A percentile compares a stretch with the other conserved stretches of the same genome.
Conservation (phyloP, 2,888 invertebrate genomes). For the Euzophera pinguis region DNA sequence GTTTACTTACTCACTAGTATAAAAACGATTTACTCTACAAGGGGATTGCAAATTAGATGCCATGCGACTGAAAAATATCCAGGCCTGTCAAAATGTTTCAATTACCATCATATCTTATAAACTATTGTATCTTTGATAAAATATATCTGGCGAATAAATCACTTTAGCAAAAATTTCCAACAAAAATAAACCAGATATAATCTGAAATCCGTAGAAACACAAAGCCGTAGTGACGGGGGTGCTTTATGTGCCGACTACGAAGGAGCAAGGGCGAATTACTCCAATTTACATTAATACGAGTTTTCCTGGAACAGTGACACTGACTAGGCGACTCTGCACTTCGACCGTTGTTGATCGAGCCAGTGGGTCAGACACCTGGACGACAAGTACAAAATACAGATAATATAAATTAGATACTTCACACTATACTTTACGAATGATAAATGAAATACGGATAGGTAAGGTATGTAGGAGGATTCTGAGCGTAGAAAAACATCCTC, state of each 20-base stretch:
- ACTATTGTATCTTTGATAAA: too few species aligned
- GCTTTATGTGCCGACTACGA: slow-evolving; percentile 41
- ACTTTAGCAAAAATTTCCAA: slow-evolving; percentile 8
- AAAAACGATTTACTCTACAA: too few species aligned
- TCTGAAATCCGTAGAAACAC: slow-evolving; percentile 18
- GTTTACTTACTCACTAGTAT: too few species aligned
- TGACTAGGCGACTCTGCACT: slow-evolving; percentile 1
- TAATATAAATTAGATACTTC: not conserved
- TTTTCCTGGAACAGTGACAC: slow-evolving; percentile 47
- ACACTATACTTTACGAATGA: not conserved
- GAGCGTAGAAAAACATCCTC: too few species aligned
- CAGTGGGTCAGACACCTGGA: slow-evolving; percentile 10
- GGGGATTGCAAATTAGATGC: too few species aligned
- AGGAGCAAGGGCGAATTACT: slow-evolving; percentile 49
- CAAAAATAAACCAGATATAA: slow-evolving; percentile 15
- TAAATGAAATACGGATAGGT: too few species aligned
- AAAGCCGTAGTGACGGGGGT: slow-evolving; percentile 17
- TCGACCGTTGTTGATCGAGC: slow-evolving; percentile 14
- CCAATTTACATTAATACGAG: slow-evolving; percentile 64
- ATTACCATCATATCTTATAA: too few species aligned
- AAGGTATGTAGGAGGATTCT: too few species aligned
- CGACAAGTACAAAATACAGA: not conserved
- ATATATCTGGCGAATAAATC: not conserved
- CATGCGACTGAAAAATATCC: too few species aligned
- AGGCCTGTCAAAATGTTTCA: too few species aligned